Evolutionary conservation across 2,888 invertebrate species (phyloP), one percentile per base, ranked within the genome.

Genomic region (Atrina japonica): DNA sequence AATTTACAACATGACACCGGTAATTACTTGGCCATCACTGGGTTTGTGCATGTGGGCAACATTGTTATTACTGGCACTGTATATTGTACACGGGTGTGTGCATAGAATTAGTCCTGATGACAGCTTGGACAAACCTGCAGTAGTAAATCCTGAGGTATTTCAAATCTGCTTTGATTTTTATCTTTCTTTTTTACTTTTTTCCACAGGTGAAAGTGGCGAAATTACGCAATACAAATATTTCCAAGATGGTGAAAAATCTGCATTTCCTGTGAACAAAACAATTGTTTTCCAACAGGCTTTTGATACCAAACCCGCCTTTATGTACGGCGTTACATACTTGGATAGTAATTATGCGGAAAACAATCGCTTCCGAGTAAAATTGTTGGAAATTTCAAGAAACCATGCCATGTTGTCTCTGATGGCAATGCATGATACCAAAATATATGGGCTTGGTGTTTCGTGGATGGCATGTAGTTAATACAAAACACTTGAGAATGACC

Each of bases 381-480:
- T 63, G n/a, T 21, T 40, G 25, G 35, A 45, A 3, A 16, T 63
- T 2, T 52, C 35, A 11, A 23, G 16, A 9, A 23, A n/a, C 1
- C n/a, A n/a, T 21, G 29, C 52, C 30, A 52, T 41, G 11, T 21
- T 63, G 16, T 11, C 11, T 11, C 11, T 63, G 50, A 30, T 25
- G 23, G 52, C 50, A 2, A 9, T 45, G 6, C 50, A 50, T 25
- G 63, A 63, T 35, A 50, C 63, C 5, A 35, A 52, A 25, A 11
- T 63, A 21, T 63, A 50, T 25, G 63, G 63, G 14, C 40, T 63
- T 11, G 50, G 63, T 6, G 47, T 30, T 21, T 29, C 52, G 7
- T 63, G 63, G 63, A 63, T 63, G 63, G 63, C 63, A 18, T 63
- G 63, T 63, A 29, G 30, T n/a, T 53, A 11, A 53, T 29, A n/a